Conservation (phyloP, 2,888 invertebrate species). For the Vanessa cardui region DNA sequence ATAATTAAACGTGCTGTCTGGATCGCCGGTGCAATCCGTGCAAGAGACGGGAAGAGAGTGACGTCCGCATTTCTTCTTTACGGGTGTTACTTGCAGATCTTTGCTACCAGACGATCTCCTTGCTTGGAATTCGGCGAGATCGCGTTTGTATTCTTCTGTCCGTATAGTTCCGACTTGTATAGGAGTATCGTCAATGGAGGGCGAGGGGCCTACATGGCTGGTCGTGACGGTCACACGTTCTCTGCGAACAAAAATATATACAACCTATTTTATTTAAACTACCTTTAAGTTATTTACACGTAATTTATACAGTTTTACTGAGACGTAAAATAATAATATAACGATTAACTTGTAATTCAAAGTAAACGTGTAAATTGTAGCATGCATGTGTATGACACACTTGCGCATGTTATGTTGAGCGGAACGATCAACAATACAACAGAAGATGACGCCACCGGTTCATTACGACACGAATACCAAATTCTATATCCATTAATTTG, state of each 20-base stretch:
- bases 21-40: slow-evolving; percentile 67
- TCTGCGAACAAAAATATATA: slow-evolving; percentile 48
- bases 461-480: slow-evolving; percentile 16
- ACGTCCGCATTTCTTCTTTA: slow-evolving; percentile 70
- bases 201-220: slow-evolving; percentile 56
- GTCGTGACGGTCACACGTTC: slow-evolving; percentile 75
- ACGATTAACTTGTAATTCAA: slow-evolving; percentile 4
- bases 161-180: slow-evolving; percentile 67
- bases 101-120: slow-evolving; percentile 62
- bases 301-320: background rate
- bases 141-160: slow-evolving; percentile 76
- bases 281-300: background rate
- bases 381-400: slow-evolving; percentile 28
- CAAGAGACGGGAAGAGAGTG: slow-evolving; percentile 73
- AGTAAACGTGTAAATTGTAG: slow-evolving; percentile 13
- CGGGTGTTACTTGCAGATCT: slow-evolving; percentile 60
- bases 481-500: slow-evolving; percentile 17
- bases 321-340: background rate
- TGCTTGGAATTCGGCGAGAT: slow-evolving; percentile 77
- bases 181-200: slow-evolving; percentile 48
- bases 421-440: slow-evolving; percentile 36
- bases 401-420: slow-evolving; percentile 27
- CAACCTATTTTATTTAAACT: background rate
- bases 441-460: slow-evolving; percentile 31
- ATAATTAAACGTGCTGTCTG: slow-evolving; percentile 71